phyloP scores from a whole-genome alignment of 92 coral and sea anemone genomes.

The Paragorgia papillata region DNA sequence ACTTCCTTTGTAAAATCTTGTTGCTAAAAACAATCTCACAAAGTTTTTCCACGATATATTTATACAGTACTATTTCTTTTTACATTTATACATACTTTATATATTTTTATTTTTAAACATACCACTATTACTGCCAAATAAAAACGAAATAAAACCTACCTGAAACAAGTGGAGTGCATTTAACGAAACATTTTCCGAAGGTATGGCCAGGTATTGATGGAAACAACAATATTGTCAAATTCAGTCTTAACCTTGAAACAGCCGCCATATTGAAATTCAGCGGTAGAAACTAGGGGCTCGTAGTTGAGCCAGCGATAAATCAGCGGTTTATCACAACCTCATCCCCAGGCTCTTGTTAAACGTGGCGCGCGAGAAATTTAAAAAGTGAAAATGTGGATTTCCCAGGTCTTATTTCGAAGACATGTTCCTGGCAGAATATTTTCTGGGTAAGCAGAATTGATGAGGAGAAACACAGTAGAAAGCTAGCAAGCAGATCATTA shows the following conservation, averaged over 20 bases:
- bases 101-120: too few relatives aligned
- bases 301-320: too few relatives aligned
- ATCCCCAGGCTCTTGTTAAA: too few relatives aligned
- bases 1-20: constrained; percentile 83
- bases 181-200: not conserved
- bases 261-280: constrained; percentile 24
- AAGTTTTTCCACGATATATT: too few relatives aligned
- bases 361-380: too few relatives aligned
- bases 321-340: too few relatives aligned
- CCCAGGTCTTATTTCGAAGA: constrained; percentile 11
- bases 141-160: too few relatives aligned
- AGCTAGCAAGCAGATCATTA: too few relatives aligned
- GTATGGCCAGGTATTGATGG: not conserved
- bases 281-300: constrained; percentile 1
- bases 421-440: constrained; percentile 46
- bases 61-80: too few relatives aligned
- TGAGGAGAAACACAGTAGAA: too few relatives aligned
- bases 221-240: not conserved
- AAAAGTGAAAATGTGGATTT: constrained; percentile 44
- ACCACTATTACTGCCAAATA: too few relatives aligned
- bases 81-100: too few relatives aligned
- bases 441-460: constrained; percentile 30
- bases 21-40: constrained; percentile 49
- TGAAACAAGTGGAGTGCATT: not conserved
- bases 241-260: not conserved